Conservation (phyloP, 2,113 vertebrate genomes). For the Brienomyrus longianalis region DNA sequence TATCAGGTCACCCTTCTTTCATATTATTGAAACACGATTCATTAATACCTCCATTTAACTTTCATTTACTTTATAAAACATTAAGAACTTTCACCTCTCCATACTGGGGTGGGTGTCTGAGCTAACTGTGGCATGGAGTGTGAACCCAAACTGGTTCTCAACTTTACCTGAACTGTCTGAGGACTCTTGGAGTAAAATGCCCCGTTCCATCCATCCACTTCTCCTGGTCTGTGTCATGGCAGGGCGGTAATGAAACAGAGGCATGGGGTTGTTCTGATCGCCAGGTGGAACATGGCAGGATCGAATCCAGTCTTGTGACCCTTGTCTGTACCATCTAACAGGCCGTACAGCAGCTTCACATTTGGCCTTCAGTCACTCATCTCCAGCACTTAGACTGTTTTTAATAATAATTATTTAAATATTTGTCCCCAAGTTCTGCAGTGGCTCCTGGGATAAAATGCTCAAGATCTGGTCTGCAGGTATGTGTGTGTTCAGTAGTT, state of each 20-base stretch:
- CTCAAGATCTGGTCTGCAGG: constrained; percentile 97
- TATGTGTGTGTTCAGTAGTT: constrained; percentile 35
- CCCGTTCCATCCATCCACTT: background rate
- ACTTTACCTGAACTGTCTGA: no score
- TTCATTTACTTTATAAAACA: no score
- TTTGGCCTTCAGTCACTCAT: background rate
- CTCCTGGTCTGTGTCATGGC: background rate
- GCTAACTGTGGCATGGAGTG: background rate
- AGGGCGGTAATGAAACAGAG: background rate
- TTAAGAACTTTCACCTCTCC: no score
- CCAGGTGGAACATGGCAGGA: background rate
- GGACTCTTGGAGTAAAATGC: no score
- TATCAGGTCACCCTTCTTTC: no score
- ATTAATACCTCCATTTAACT: no score
- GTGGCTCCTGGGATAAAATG: constrained; percentile 98
- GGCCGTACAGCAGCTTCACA: background rate
- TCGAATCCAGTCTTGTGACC: background rate
- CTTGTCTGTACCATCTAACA: background rate
- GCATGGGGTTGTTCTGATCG: background rate
- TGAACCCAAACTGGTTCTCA: background rate
- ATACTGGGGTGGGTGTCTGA: no score
- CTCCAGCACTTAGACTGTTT: background rate
- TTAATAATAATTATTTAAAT: background rate
- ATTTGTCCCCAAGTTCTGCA: constrained; percentile 77
- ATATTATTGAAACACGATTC: no score